phyloP scores from a whole-genome alignment of 2,888 invertebrate genomes.

The Ommatoiulus sabulosus region DNA sequence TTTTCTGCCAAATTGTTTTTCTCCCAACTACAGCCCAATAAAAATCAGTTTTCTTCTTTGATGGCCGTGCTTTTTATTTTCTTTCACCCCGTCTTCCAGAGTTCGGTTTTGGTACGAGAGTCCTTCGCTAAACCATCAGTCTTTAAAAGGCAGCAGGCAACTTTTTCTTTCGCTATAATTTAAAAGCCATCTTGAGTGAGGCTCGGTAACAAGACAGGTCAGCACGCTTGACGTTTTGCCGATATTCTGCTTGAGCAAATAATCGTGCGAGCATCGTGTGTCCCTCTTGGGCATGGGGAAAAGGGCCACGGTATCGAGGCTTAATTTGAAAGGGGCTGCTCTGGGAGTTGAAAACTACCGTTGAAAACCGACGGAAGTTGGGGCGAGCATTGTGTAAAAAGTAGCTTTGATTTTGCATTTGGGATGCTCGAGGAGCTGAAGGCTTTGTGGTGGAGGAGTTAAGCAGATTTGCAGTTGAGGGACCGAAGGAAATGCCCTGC shows the following conservation, averaged over 20 bases:
- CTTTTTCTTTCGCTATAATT: constrained; percentile 3
- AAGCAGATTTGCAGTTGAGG: background rate
- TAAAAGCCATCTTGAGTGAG: constrained; percentile 20
- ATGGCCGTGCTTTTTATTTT: constrained; percentile 21
- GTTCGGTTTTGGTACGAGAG: background rate
- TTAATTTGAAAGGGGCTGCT: constrained; percentile 34
- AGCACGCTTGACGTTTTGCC: constrained; percentile 13
- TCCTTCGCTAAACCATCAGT: constrained; percentile 2
- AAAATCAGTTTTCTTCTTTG: constrained; percentile 34
- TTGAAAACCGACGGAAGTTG: background rate
- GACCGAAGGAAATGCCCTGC: background rate
- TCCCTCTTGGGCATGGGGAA: constrained; percentile 29
- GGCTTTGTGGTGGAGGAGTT: background rate
- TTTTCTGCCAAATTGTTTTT: constrained; percentile 28
- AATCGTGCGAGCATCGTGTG: constrained; percentile 7
- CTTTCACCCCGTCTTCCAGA: constrained; percentile 1
- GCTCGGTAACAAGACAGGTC: constrained; percentile 22
- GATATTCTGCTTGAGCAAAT: constrained; percentile 34
- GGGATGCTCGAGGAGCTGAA: background rate
- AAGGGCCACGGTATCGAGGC: background rate
- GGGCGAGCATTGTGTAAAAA: background rate
- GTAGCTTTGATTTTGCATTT: background rate
- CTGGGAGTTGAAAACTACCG: background rate
- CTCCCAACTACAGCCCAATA: constrained; percentile 34
- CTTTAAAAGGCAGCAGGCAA: constrained; percentile 28